These are phyloP conservation scores for Watsonalla cultraria DNA, from an alignment of 2,888 invertebrate species.

Conservation along the genomic window DNA sequence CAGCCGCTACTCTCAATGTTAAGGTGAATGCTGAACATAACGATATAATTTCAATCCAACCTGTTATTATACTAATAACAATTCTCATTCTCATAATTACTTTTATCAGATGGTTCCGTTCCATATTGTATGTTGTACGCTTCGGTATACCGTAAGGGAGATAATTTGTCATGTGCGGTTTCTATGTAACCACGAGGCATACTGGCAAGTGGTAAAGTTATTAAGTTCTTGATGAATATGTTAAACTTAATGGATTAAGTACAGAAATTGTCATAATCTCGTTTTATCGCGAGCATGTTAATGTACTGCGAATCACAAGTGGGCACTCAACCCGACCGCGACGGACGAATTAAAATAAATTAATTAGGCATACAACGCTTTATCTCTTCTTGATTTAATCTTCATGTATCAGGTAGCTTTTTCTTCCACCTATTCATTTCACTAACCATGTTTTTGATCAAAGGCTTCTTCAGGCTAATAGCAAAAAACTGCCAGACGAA, in stretches of 20 bases:
- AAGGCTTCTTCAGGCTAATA: not conserved
- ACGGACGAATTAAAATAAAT: constrained; percentile 48
- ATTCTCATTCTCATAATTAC: constrained; percentile 2
- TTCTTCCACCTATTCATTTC: constrained; percentile 6
- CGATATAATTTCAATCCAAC: constrained; percentile 8
- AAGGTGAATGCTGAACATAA: constrained; percentile 4
- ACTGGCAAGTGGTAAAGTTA: too few species aligned
- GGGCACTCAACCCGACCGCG: constrained; percentile 34
- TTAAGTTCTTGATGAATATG: too few species aligned
- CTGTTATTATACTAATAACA: constrained; percentile 5
- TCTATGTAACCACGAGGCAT: not conserved
- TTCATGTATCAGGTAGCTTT: constrained; percentile 10
- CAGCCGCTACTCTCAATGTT: constrained; percentile 1
- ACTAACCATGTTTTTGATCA: constrained; percentile 1
- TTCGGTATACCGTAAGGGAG: not conserved
- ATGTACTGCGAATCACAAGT: constrained; percentile 31
- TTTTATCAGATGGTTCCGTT: constrained; percentile 5
- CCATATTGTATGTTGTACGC: not conserved
- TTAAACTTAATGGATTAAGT: too few species aligned
- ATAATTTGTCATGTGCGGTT: not conserved
- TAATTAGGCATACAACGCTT: constrained; percentile 52
- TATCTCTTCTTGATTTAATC: constrained; percentile 33
- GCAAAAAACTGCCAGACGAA: too few species aligned
- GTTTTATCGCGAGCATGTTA: constrained; percentile 6
- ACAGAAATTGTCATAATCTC: too few species aligned